Evolutionary conservation across 2,797 vertebrate genomes (phyloP), one percentile per base, ranked within the genome.

Genomic region (Anolis apletophallus): DNA sequence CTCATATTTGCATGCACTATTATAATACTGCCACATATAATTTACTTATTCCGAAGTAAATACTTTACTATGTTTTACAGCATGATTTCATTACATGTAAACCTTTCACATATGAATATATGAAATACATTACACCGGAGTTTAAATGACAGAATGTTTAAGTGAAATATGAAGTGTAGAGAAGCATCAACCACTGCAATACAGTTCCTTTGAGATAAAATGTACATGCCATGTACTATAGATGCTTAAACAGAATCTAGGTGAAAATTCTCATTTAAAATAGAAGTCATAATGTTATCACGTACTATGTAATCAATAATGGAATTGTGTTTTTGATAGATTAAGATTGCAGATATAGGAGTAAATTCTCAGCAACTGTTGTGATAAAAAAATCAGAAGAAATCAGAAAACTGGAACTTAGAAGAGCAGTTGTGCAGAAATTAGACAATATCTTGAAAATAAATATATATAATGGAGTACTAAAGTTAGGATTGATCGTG

Each of bases 191-290:
- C 11, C 19, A 81, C 19, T 17, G 11, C 29, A 64, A 29, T 59
- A n/a, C 11, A 11, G 16, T 68, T n/a, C 46, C 64, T 12, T 23
- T 69, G 46, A 54, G 52, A 29, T 67, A n/a, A n/a, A 67, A 59
- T 19, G 17, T 59, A 12, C 64, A 3, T 81, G 80, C 8, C 64
- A 69, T 81, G 79, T 69, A 26, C 52, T n/a, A 32, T 17, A 50
- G 46, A 52, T 52, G 64, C 29, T 81, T 52, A 46, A 46, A 46
- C 46, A 46, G 46, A 46, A 46, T 46, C 46, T 46, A 52, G 67
- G 40, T 81, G 80, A 64, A 36, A 69, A 81, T 81, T 81, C 78
- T 52, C 9, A 81, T 81, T 81, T 68, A 81, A 81, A 81, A 81
- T 81, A 68, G 46, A 52, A 68, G 68, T 81, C 26, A n/a, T 32